Conservation (phyloP, 2,113 vertebrate species). For the Sylvilagus bachmani region DNA sequence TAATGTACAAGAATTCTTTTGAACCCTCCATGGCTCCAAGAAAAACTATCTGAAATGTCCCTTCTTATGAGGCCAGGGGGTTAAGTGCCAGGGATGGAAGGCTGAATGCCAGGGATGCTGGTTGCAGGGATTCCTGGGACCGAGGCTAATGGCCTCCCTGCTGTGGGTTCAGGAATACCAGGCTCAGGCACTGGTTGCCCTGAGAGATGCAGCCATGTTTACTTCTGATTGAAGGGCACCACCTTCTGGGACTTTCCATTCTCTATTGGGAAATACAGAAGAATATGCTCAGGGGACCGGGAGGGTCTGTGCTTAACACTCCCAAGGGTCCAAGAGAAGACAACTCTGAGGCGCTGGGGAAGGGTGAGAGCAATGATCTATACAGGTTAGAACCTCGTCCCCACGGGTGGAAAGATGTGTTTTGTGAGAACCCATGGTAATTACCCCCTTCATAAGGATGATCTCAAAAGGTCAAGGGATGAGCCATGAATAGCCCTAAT, state of each 20-base stretch:
- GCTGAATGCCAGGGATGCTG: slow-evolving; percentile 80
- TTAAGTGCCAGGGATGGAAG: slow-evolving; percentile 81
- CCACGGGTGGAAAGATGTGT: slow-evolving; percentile 63
- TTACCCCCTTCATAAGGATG: slow-evolving; percentile 68
- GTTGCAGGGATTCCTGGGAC: slow-evolving; percentile 73
- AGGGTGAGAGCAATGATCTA: slow-evolving; percentile 22
- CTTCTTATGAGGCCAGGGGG: slow-evolving; percentile 64
- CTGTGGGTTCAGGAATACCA: slow-evolving; percentile 79
- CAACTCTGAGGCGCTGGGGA: background rate
- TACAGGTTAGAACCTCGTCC: slow-evolving; percentile 30
- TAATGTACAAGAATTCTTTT: slow-evolving; percentile 81
- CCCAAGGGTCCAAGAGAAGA: background rate
- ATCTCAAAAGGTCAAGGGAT: slow-evolving; percentile 79
- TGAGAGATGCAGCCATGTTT: slow-evolving; percentile 81
- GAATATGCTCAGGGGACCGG: slow-evolving; percentile 5
- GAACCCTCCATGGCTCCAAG: slow-evolving; percentile 76
- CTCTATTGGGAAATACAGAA: slow-evolving; percentile 61
- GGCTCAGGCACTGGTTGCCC: slow-evolving; percentile 75
- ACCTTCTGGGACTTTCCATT: slow-evolving; percentile 74
- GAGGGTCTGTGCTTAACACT: background rate
- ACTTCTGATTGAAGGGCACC: slow-evolving; percentile 70
- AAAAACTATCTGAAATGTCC: slow-evolving; percentile 78
- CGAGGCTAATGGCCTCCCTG: slow-evolving; percentile 74
- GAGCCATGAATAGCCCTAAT: slow-evolving; percentile 76
- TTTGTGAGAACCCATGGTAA: slow-evolving; percentile 62